Conservation (phyloP, 1,140 invertebrate species). For the Tetramorium simillimum region DNA sequence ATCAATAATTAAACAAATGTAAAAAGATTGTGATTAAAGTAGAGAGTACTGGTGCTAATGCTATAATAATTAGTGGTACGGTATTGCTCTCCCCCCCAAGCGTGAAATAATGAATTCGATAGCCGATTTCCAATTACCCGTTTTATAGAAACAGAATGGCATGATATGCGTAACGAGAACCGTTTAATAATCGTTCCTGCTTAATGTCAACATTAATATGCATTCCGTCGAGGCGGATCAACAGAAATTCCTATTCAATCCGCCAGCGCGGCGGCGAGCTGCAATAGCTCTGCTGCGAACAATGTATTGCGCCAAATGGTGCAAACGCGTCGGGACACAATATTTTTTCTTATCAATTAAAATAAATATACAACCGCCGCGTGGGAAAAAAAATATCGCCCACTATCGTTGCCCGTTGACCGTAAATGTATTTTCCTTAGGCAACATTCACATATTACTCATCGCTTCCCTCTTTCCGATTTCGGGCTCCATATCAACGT, state of each 20-base stretch:
- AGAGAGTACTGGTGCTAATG: not conserved
- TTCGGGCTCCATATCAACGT: conserved; percentile 58
- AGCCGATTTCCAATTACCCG: conserved; percentile 61
- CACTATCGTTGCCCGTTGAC: not conserved
- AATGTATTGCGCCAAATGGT: conserved; percentile 52
- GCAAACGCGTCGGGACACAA: not conserved
- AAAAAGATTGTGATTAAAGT: not conserved
- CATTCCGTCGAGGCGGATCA: conserved; percentile 50
- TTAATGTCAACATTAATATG: conserved; percentile 61
- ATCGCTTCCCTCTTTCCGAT: not conserved
- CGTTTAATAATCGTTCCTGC: conserved; percentile 63
- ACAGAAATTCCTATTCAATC: conserved; percentile 65
- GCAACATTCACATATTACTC: not conserved
- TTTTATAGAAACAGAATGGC: conserved; percentile 57
- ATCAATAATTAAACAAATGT: not conserved
- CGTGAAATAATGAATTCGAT: conserved; percentile 54
- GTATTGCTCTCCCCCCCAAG: not conserved
- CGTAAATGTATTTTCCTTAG: not conserved
- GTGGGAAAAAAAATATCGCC: not conserved
- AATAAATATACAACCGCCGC: not conserved
- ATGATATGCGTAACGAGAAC: conserved; percentile 48
- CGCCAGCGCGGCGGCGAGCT: conserved; percentile 36
- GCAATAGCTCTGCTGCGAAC: conserved; percentile 34
- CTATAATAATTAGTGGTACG: conserved; percentile 1
- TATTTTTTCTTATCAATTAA: not conserved